These are phyloP conservation scores for Zoanthus sansibaricus DNA, from an alignment of 92 coral and sea anemone species.

Conservation along the genomic window DNA sequence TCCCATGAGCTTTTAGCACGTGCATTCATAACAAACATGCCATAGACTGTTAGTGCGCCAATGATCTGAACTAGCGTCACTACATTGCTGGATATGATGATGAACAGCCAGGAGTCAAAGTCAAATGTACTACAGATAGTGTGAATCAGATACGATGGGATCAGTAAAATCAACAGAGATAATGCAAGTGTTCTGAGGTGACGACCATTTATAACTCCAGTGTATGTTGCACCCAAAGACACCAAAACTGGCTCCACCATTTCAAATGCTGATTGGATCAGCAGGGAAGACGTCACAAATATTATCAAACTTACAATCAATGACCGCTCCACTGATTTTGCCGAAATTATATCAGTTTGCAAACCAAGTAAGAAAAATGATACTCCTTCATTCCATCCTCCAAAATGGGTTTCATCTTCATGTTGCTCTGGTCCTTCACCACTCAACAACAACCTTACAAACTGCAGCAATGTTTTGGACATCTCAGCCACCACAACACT, in stretches of 20 bases:
- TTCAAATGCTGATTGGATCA: constrained; percentile 83
- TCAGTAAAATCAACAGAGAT: constrained; percentile 65
- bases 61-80: constrained; percentile 86
- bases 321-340: constrained; percentile 71
- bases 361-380: constrained; percentile 78
- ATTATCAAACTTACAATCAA: constrained; percentile 76
- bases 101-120: constrained; percentile 89
- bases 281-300: constrained; percentile 84
- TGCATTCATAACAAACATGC: constrained; percentile 80
- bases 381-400: constrained; percentile 83
- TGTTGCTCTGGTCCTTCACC: constrained; percentile 59
- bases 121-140: constrained; percentile 77
- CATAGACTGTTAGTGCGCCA: constrained; percentile 80
- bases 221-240: constrained; percentile 85
- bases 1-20: constrained; percentile 71
- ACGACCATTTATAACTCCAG: constrained; percentile 59
- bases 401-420: constrained; percentile 50
- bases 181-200: constrained; percentile 76
- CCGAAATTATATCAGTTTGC: constrained; percentile 75
- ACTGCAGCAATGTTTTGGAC: constrained; percentile 64
- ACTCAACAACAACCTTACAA: constrained; percentile 50
- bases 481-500: constrained; percentile 77
- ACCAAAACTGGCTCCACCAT: constrained; percentile 84
- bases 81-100: constrained; percentile 85
- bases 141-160: constrained; percentile 74